Conservation (phyloP, 2,113 vertebrate genomes). For the Eonycteris spelaea region DNA sequence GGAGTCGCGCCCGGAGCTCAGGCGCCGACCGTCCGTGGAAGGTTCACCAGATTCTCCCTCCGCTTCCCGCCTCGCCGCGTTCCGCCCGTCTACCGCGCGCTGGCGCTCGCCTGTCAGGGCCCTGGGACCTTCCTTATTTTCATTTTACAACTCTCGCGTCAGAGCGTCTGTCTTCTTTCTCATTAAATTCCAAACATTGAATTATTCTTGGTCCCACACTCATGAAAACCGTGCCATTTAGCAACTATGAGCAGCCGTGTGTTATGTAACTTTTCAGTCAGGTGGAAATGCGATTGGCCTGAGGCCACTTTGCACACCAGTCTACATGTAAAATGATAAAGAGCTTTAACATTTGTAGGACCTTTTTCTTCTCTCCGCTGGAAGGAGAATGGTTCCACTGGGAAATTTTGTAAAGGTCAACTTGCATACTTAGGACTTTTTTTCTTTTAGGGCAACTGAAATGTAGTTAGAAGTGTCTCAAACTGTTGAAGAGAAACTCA, state of each 20-base stretch:
- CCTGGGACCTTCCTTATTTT: neutral
- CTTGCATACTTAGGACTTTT: neutral
- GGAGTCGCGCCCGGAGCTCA: rapidly evolving
- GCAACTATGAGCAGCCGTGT: neutral
- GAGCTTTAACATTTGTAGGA: neutral
- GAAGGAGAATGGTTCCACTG: neutral
- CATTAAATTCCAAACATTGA: neutral
- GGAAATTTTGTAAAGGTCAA: neutral
- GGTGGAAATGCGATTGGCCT: neutral
- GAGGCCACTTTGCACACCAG: neutral
- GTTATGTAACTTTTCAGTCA: neutral
- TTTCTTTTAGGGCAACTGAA: neutral
- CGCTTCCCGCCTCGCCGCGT: rapidly evolving
- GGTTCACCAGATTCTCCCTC: rapidly evolving
- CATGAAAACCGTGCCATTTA: neutral
- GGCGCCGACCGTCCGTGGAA: rapidly evolving
- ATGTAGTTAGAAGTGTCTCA: neutral
- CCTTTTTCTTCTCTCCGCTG: neutral
- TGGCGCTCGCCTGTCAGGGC: rapidly evolving
- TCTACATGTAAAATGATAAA: neutral
- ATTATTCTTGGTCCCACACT: neutral
- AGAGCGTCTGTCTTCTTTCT: neutral
- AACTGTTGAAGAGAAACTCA: neutral
- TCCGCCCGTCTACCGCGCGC: rapidly evolving
- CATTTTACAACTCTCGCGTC: neutral